These are phyloP conservation scores for Columba janthina DNA, from an alignment of 2,113 vertebrate species.

Conservation along the genomic window DNA sequence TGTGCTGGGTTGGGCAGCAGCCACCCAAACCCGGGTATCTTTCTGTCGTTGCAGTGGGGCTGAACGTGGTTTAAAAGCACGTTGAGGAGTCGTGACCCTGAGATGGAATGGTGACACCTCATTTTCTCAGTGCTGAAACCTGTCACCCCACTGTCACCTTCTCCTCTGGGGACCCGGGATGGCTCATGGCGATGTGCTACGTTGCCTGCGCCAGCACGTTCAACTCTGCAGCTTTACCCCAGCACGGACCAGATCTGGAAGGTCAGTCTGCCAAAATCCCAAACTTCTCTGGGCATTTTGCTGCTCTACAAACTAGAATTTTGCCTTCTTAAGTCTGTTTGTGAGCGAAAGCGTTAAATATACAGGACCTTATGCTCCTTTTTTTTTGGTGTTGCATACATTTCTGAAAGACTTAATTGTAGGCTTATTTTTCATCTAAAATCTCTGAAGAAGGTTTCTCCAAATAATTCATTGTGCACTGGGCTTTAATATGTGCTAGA, in stretches of 20 bases:
- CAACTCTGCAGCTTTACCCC: background rate
- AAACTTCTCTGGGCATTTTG: background rate
- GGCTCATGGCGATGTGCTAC: too few species aligned
- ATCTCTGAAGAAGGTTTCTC: background rate
- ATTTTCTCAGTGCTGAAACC: too few species aligned
- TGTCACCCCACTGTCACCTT: too few species aligned
- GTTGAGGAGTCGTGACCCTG: too few species aligned
- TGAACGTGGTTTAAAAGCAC: too few species aligned
- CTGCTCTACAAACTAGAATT: background rate
- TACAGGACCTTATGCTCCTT: background rate
- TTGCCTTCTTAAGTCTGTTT: background rate
- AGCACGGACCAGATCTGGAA: rapidly evolving
- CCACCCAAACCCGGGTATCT: too few species aligned
- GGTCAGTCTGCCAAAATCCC: background rate
- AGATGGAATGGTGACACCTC: too few species aligned
- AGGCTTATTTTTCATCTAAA: background rate
- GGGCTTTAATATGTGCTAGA: background rate
- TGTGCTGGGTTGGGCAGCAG: too few species aligned
- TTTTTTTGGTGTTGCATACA: background rate
- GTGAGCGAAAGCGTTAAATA: background rate
- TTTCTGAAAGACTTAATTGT: background rate
- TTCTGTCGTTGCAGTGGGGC: too few species aligned
- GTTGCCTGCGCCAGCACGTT: too few species aligned
- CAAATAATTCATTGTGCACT: background rate
- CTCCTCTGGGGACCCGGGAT: too few species aligned